These are phyloP conservation scores for Stegana nigrithorax DNA, from an alignment of 2,888 invertebrate species.

Conservation along the genomic window DNA sequence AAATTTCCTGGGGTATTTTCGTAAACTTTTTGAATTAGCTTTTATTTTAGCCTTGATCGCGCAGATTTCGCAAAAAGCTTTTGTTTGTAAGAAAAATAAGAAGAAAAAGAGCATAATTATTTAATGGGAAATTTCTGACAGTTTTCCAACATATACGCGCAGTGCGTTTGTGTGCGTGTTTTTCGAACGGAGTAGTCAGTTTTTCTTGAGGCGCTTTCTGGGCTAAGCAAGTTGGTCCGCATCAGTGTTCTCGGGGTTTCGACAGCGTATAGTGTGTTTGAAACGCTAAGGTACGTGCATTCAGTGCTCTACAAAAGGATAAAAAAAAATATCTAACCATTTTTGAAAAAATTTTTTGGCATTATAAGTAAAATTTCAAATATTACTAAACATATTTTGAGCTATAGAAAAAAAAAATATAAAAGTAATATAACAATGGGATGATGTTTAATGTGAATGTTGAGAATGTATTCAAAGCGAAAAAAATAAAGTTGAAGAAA, in stretches of 20 bases:
- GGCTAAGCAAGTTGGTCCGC: conserved; percentile 65
- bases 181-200: conserved; percentile 37
- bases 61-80: too few species aligned
- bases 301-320: conserved; percentile 51
- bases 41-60: conserved; percentile 34
- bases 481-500: conserved; percentile 5
- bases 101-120: too few species aligned
- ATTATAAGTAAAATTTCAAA: too few species aligned
- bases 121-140: conserved; percentile 52
- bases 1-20: conserved; percentile 54
- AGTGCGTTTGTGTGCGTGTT: conserved; percentile 24
- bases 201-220: conserved; percentile 64
- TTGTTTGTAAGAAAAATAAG: too few species aligned
- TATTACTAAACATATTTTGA: too few species aligned
- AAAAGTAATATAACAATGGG: too few species aligned
- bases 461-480: too few species aligned
- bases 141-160: not conserved
- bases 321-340: conserved; percentile 24
- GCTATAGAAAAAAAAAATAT: conserved; percentile 10
- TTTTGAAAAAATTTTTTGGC: too few species aligned
- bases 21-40: too few species aligned
- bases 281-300: conserved; percentile 70
- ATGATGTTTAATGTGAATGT: too few species aligned
- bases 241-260: conserved; percentile 71
- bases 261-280: conserved; percentile 70